phyloP scores from a whole-genome alignment of 2,888 invertebrate genomes.

The Erpobdella octoculata region DNA sequence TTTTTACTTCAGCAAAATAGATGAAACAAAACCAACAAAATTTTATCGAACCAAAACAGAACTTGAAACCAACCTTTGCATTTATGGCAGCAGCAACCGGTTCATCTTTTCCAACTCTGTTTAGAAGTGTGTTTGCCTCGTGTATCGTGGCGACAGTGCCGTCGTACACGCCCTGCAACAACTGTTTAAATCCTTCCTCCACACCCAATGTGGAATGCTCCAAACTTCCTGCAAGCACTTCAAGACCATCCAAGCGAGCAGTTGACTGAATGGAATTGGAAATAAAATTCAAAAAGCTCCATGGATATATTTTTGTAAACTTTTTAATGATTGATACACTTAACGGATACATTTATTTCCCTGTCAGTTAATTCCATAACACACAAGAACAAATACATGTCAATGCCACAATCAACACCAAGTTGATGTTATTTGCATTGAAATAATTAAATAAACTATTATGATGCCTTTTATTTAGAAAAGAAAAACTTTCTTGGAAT shows the following conservation, averaged over 20 bases:
- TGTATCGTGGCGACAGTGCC: conserved; percentile 63
- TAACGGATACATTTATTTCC: too few relatives aligned
- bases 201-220: conserved; percentile 63
- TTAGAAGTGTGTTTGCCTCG: conserved; percentile 67
- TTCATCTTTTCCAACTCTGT: conserved; percentile 59
- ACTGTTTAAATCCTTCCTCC: conserved; percentile 63
- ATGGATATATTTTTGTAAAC: too few relatives aligned
- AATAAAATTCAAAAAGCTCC: too few relatives aligned
- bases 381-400: too few relatives aligned
- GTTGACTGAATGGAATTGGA: conserved; percentile 61
- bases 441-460: too few relatives aligned
- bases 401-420: too few relatives aligned
- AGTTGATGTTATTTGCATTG: too few relatives aligned
- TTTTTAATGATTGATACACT: too few relatives aligned
- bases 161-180: conserved; percentile 61
- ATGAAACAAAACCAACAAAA: neutral
- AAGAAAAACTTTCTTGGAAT: too few relatives aligned
- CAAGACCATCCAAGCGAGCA: conserved; percentile 66
- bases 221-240: conserved; percentile 63
- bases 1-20: neutral
- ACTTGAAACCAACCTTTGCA: neutral
- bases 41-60: neutral
- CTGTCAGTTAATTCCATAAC: too few relatives aligned
- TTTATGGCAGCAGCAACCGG: conserved; percentile 54
- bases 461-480: too few relatives aligned